Base-by-base conservation (phyloP, 2,113 vertebrate genomes). In the Sphaerodactylus townsendi region DNA sequence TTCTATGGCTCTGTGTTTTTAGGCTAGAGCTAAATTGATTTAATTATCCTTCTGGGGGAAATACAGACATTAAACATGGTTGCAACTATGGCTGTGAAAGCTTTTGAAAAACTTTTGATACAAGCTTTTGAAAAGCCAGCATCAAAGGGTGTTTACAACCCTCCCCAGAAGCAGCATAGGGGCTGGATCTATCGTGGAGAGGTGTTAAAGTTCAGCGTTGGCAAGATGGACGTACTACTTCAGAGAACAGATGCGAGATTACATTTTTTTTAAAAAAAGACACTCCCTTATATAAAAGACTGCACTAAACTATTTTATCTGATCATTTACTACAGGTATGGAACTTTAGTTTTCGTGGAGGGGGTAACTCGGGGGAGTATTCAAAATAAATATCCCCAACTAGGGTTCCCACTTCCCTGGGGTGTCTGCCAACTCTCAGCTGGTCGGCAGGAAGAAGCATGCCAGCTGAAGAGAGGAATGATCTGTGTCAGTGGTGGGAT, bases 91-190 rank as follows among this genome's bases (percentile, higher is more conserved):
- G 77, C 56, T 77, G 83, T 30, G 0, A 85, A 46, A 10, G 48
- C 17, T 69, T 80, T 86, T 64, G 48, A 74, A 3, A 21, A 46
- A 23, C 1, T 37, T n/a, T 48, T 28, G 0, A 1, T 19, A 83
- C 10, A 14, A 86, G n/a, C 82, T 82, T 78, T 88, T 87, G 90
- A 81, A 33, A 62, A 77, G 15, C 30, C n/a, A 70, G 33, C 23
- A n/a, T 72, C 30, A n/a, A n/a, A 74, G 21, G 37, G 41, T 82
- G 46, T 69, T 65, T 66, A 8, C 35, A 83, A 39, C 8, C 48
- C 14, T 69, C 14, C 33, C 10, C 74, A 68, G n/a, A 53, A 84
- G n/a, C 35, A 46, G 37, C 4, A 33, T 13, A 76, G 46, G 6
- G 35, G 5, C 23, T 68, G 11, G 1, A 41, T 25, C 17, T 83